Percentiles rank a stretch among this genome's conserved stretches.
phyloP scores from a whole-genome alignment of 2,888 invertebrate genomes.

The Papilio gigon region DNA sequence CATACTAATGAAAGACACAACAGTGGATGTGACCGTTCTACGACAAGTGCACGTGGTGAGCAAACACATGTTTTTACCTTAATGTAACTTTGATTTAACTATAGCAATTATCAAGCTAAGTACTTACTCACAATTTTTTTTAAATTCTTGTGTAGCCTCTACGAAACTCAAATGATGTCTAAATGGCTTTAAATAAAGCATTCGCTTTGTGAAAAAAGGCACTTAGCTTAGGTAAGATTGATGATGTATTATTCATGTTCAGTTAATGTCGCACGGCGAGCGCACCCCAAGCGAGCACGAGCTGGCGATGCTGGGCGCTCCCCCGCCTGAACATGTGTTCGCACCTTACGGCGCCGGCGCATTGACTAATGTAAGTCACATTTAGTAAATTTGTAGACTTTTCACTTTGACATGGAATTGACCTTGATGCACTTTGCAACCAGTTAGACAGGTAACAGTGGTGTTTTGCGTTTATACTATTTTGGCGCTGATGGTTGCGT shows the following conservation, averaged over 20 bases:
- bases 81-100: background rate
- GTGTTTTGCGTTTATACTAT: too few relatives aligned
- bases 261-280: slow-evolving; percentile 88
- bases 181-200: background rate
- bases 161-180: background rate
- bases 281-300: slow-evolving; percentile 84
- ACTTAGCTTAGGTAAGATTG: slow-evolving; percentile 24
- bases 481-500: too few relatives aligned
- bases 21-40: slow-evolving; percentile 71
- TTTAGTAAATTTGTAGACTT: background rate
- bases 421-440: too few relatives aligned
- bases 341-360: slow-evolving; percentile 86
- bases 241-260: slow-evolving; percentile 43
- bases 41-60: slow-evolving; percentile 80
- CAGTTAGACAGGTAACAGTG: too few relatives aligned
- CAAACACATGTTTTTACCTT: slow-evolving; percentile 19
- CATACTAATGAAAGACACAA: slow-evolving; percentile 75
- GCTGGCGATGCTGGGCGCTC: slow-evolving; percentile 82
- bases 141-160: background rate
- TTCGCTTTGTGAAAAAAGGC: background rate
- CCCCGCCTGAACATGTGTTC: slow-evolving; percentile 82
- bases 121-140: too few relatives aligned
- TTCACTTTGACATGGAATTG: background rate
- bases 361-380: slow-evolving; percentile 83
- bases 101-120: background rate